Percentiles rank a stretch among this genome's conserved stretches.
Conservation (phyloP, 37 sponge, comb jelly and placozoan species). For the Oopsacas minuta region DNA sequence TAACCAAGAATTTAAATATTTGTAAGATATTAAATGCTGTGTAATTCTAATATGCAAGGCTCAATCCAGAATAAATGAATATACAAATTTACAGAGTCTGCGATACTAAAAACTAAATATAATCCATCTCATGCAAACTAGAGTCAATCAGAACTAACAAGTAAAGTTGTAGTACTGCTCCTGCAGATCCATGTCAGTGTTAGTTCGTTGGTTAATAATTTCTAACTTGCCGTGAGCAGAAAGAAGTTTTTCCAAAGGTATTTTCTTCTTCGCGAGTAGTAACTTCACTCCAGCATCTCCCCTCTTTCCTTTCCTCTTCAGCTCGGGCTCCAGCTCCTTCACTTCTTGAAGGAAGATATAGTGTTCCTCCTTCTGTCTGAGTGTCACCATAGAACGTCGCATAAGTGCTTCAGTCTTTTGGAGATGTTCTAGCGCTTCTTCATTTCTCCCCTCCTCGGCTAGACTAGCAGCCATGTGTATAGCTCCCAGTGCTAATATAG, state of each 20-base stretch:
- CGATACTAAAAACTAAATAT: neutral
- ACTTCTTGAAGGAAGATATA: conserved; percentile 44
- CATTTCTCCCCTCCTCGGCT: conserved; percentile 46
- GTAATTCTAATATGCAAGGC: too few species aligned
- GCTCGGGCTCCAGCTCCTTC: conserved; percentile 38
- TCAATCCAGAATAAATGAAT: neutral
- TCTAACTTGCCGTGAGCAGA: conserved; percentile 58
- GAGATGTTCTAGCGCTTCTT: conserved; percentile 61
- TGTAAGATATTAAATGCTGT: too few species aligned
- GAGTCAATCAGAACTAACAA: too few species aligned
- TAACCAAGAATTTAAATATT: too few species aligned
- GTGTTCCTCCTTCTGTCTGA: conserved; percentile 75
- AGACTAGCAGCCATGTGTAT: conserved; percentile 58
- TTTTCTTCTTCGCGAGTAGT: conserved; percentile 56
- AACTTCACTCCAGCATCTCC: conserved; percentile 41
- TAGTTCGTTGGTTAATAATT: conserved; percentile 41
- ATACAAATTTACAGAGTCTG: too few species aligned
- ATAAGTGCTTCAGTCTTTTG: conserved; percentile 39
- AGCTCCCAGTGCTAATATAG: conserved; percentile 64
- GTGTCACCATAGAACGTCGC: conserved; percentile 37
- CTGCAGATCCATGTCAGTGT: conserved; percentile 44
- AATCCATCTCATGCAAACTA: too few species aligned
- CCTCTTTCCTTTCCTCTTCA: conserved; percentile 22
- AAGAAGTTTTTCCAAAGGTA: conserved; percentile 57
- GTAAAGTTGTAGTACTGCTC: conserved; percentile 73